These are phyloP conservation scores for Choloepus didactylus DNA, from an alignment of 2,797 vertebrate species.

Conservation along the genomic window DNA sequence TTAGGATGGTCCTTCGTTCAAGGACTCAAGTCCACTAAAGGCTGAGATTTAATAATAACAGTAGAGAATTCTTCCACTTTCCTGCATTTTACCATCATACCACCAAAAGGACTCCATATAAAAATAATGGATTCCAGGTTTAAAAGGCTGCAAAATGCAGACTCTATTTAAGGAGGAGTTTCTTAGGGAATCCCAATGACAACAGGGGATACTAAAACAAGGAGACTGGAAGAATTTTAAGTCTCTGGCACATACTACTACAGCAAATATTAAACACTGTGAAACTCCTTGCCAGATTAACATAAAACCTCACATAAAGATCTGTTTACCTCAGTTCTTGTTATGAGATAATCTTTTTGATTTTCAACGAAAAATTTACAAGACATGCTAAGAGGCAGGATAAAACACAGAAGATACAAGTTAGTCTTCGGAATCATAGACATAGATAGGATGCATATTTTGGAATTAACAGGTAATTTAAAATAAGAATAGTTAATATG, in stretches of 20 bases:
- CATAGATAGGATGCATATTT: neutral
- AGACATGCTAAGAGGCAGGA: neutral
- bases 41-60: neutral
- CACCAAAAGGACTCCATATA: neutral
- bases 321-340: neutral
- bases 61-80: neutral
- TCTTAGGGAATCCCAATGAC: neutral
- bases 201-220: neutral
- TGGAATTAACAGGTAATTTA: neutral
- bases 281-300: neutral
- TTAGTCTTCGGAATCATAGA: neutral
- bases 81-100: neutral
- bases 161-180: neutral
- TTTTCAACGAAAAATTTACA: neutral
- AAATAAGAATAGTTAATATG: neutral
- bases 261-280: neutral
- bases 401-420: neutral
- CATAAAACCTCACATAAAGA: neutral
- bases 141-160: neutral
- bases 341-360: neutral
- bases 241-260: neutral
- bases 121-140: neutral
- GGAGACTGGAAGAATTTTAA: neutral
- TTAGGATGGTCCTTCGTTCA: neutral
- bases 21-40: neutral